Percentiles rank a stretch among this genome's conserved stretches.
Conservation (phyloP, 2,797 vertebrate species). For the Taeniopygia guttata region DNA sequence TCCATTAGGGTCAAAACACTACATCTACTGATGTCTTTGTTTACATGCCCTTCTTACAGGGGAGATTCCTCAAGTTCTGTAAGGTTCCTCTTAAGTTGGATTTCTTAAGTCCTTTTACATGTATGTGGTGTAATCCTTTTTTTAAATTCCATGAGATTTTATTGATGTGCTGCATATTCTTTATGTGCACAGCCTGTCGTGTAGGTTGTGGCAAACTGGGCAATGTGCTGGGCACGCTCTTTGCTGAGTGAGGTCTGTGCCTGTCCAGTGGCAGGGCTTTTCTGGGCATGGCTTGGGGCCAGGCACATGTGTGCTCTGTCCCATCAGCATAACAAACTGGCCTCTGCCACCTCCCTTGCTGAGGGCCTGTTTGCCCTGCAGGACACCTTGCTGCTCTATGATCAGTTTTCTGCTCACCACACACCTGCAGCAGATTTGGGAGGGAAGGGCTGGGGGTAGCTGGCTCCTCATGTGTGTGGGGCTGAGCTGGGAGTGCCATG, state of each 20-base stretch:
- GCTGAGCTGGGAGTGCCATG: neutral
- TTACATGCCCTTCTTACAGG: constrained; percentile 27
- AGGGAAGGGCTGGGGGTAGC: neutral
- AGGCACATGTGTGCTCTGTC: neutral
- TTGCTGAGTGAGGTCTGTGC: neutral
- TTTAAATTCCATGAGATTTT: neutral
- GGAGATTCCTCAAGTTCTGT: constrained; percentile 18
- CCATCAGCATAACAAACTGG: neutral
- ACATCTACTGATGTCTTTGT: constrained; percentile 23
- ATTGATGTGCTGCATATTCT: neutral
- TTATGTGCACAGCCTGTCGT: neutral
- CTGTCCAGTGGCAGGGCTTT: neutral
- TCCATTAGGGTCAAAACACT: constrained; percentile 38
- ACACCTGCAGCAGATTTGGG: neutral
- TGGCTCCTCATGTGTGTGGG: neutral
- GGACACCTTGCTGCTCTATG: neutral
- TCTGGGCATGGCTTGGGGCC: neutral
- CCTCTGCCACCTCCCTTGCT: neutral
- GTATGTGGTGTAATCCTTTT: neutral
- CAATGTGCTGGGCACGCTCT: neutral
- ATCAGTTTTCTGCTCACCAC: neutral
- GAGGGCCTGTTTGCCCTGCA: neutral
- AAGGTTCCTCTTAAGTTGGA: neutral
- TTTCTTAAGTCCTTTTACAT: constrained; percentile 7
- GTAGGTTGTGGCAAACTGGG: neutral